Percentiles rank a stretch among this genome's conserved stretches.
Conservation (phyloP, 2,113 vertebrate genomes). For the Psittacula cyanocephala region DNA sequence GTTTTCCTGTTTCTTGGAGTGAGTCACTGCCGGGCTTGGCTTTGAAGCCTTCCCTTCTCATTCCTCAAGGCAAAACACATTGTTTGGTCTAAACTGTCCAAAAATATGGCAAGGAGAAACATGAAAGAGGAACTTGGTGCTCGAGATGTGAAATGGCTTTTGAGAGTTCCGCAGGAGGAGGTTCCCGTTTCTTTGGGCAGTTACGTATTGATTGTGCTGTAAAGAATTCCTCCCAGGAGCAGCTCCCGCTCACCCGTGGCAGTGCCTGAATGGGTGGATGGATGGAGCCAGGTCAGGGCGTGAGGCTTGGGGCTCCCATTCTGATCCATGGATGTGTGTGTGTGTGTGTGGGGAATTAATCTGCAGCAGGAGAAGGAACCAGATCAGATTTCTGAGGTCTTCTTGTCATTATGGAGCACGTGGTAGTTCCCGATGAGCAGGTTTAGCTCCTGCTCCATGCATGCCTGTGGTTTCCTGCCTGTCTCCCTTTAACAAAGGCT, state of each 20-base stretch:
- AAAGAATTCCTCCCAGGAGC: not conserved
- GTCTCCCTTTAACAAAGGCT: not conserved
- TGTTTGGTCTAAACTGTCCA: not conserved
- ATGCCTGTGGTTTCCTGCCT: not conserved
- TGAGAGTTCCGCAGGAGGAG: not conserved
- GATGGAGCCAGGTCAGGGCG: not conserved
- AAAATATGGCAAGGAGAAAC: not conserved
- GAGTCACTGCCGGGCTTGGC: not conserved
- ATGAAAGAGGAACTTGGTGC: constrained; percentile 11
- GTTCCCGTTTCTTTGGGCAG: not conserved
- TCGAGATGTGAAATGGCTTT: not conserved
- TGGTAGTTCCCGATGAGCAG: not conserved
- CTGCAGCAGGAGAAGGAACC: not conserved
- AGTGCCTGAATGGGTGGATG: not conserved
- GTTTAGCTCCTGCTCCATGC: not conserved
- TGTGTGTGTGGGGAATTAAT: not conserved
- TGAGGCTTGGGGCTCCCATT: not conserved
- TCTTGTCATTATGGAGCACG: fast-evolving
- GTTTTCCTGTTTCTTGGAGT: not conserved
- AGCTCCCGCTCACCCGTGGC: not conserved
- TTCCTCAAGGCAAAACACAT: not conserved
- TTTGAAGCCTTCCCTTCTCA: not conserved
- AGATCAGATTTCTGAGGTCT: not conserved
- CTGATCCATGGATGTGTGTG: not conserved
- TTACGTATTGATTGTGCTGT: fast-evolving